Conservation (phyloP, 2,888 invertebrate species). For the Yponomeuta malinellus region DNA sequence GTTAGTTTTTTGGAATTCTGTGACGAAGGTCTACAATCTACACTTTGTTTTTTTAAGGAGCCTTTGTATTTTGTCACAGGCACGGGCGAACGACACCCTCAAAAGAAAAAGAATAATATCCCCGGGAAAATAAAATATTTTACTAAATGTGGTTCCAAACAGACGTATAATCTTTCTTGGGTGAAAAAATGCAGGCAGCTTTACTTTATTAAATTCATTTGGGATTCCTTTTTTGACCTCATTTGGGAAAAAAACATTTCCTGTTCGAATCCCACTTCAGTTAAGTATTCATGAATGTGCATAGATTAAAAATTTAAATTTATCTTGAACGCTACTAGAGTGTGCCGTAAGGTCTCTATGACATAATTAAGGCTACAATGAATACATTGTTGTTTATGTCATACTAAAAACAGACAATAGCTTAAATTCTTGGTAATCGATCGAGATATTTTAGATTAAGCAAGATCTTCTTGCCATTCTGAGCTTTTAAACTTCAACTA, state of each 20-base stretch:
- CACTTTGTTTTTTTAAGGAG: neutral
- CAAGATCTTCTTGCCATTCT: too few species aligned
- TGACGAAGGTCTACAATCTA: neutral
- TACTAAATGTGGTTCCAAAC: too few species aligned
- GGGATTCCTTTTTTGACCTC: neutral
- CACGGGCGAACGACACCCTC: neutral
- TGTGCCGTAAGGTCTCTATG: neutral
- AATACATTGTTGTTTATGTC: neutral
- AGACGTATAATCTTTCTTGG: too few species aligned
- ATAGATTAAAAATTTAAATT: neutral
- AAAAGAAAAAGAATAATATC: neutral
- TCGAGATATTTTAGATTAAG: too few species aligned
- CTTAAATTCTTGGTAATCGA: too few species aligned
- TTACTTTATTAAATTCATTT: neutral
- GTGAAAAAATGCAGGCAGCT: neutral
- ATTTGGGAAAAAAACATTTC: neutral
- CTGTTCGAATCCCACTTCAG: neutral
- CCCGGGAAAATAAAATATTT: too few species aligned
- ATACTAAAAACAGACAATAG: neutral
- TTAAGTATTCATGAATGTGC: neutral
- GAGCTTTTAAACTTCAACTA: too few species aligned
- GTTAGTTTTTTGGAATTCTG: neutral
- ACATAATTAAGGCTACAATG: too few species aligned
- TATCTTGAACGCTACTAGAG: neutral
- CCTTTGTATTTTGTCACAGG: neutral